A percentile compares a stretch with the other conserved stretches of the same genome.
Conservation (phyloP, 2,888 invertebrate species). For the Neoaliturus tenellus region DNA sequence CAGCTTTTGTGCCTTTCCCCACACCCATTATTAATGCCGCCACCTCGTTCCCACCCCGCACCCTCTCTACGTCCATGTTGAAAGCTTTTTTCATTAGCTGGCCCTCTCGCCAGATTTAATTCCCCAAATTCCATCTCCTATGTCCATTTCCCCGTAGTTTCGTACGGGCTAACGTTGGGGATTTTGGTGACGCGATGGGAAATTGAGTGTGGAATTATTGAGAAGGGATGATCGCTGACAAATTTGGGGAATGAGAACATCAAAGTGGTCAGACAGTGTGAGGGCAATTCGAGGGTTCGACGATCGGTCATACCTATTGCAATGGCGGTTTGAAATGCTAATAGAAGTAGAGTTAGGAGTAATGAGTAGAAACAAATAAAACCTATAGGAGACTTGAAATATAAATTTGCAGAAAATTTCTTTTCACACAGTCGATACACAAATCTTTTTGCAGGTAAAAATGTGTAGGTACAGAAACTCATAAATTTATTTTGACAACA, state of each 20-base stretch:
- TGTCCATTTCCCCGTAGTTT: background rate
- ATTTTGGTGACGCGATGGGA: background rate
- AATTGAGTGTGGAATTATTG: background rate
- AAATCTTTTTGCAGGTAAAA: too few relatives aligned
- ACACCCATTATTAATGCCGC: conserved; percentile 27
- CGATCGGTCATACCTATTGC: too few relatives aligned
- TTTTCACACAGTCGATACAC: too few relatives aligned
- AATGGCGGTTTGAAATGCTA: too few relatives aligned
- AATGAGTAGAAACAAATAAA: too few relatives aligned
- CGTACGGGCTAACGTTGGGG: background rate
- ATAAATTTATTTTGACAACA: too few relatives aligned
- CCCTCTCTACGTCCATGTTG: conserved; percentile 37
- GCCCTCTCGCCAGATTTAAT: conserved; percentile 48
- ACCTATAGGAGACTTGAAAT: too few relatives aligned
- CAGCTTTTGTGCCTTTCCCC: background rate
- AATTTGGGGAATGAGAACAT: background rate
- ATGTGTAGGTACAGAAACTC: too few relatives aligned
- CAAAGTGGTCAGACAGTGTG: too few relatives aligned
- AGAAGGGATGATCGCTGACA: background rate
- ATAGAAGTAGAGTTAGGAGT: too few relatives aligned
- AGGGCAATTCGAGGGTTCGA: too few relatives aligned
- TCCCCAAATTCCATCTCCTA: conserved; percentile 5
- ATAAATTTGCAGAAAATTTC: too few relatives aligned
- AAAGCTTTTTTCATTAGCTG: conserved; percentile 56
- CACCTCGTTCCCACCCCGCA: conserved; percentile 38